These are phyloP conservation scores for Pantala flavescens DNA, from an alignment of 1,140 invertebrate species.

Conservation along the genomic window DNA sequence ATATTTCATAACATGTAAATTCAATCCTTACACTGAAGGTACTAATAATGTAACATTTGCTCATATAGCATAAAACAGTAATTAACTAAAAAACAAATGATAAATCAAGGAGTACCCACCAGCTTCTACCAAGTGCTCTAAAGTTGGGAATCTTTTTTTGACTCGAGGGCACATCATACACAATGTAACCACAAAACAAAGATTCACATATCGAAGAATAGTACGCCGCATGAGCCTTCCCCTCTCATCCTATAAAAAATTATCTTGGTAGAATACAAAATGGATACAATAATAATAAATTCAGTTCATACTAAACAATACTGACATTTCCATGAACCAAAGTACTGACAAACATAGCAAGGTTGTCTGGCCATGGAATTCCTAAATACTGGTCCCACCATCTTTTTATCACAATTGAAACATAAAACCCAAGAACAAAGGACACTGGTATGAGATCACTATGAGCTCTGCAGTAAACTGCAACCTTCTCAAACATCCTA, in stretches of 20 bases:
- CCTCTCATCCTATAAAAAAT: slow-evolving; percentile 31
- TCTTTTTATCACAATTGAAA: slow-evolving; percentile 39
- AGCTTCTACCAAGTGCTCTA: slow-evolving; percentile 41
- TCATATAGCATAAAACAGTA: too few species aligned
- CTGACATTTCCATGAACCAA: slow-evolving; percentile 36
- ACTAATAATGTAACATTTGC: too few species aligned
- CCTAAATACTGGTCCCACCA: slow-evolving; percentile 42
- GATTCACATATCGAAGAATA: slow-evolving; percentile 44
- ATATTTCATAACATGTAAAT: too few species aligned
- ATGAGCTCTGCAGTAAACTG: slow-evolving; percentile 25
- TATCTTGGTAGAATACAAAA: background rate
- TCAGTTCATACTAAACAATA: background rate
- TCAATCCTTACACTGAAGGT: too few species aligned
- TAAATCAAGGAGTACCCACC: slow-evolving; percentile 19
- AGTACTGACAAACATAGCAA: slow-evolving; percentile 36
- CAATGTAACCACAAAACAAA: slow-evolving; percentile 34
- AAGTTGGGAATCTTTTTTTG: slow-evolving; percentile 44
- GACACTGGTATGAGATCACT: slow-evolving; percentile 18
- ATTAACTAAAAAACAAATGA: too few species aligned
- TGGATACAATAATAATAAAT: background rate
- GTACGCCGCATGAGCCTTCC: slow-evolving; percentile 39
- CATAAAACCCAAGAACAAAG: slow-evolving; percentile 43
- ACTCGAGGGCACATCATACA: slow-evolving; percentile 38
- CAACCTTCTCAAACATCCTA: slow-evolving; percentile 25
- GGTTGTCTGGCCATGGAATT: slow-evolving; percentile 36